Evolutionary conservation across 2,113 vertebrate species (phyloP).

Genomic region (Oenanthe oenanthe): DNA sequence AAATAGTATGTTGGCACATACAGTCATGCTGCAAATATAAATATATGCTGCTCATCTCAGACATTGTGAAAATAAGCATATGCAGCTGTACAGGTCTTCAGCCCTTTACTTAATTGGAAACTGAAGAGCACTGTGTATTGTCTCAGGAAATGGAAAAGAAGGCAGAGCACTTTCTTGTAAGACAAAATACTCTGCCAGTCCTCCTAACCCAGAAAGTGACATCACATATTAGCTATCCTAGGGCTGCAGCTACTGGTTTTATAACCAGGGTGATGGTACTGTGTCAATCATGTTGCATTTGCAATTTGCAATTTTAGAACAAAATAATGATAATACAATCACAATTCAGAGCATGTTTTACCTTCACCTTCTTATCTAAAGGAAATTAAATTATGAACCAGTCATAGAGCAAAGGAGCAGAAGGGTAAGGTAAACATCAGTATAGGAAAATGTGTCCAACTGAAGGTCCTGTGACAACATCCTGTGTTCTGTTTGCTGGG

Average conservation of each 20-base stretch:
- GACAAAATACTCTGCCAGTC: not conserved
- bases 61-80: not conserved
- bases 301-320: not conserved
- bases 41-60: not conserved
- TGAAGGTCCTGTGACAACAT: not conserved
- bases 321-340: not conserved
- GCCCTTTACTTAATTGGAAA: slow-evolving; percentile 10
- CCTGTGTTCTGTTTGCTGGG: not conserved
- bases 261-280: not conserved
- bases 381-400: not conserved
- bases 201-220: not conserved
- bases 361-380: not conserved
- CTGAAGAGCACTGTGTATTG: not conserved
- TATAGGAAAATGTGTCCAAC: not conserved
- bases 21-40: not conserved
- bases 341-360: not conserved
- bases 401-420: not conserved
- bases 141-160: slow-evolving; percentile 1
- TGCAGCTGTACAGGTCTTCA: slow-evolving; percentile 22
- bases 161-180: slow-evolving; percentile 11
- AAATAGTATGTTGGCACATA: not conserved
- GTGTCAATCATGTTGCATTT: not conserved
- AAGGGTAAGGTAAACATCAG: not conserved
- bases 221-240: not conserved
- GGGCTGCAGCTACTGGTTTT: not conserved